phyloP scores from a whole-genome alignment of 2,113 vertebrate genomes.

The Passer montanus region DNA sequence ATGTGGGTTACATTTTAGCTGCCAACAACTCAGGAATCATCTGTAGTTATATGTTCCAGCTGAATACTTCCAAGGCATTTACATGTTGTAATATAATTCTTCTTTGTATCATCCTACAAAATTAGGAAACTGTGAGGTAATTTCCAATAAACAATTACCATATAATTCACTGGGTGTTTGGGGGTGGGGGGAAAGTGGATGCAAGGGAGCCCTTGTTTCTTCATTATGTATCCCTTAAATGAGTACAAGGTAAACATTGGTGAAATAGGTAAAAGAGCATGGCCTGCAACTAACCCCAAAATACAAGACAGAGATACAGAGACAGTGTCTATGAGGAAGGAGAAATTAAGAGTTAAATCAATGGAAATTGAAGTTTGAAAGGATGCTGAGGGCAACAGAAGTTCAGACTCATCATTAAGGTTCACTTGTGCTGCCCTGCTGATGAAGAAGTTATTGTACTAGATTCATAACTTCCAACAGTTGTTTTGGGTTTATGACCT shows the following conservation, averaged over 20 bases:
- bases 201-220: neutral
- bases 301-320: neutral
- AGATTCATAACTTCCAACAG: neutral
- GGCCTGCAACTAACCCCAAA: neutral
- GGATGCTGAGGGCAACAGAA: neutral
- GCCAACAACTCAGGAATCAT: neutral
- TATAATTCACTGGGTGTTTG: neutral
- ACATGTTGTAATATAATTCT: neutral
- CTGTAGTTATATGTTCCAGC: neutral
- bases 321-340: neutral
- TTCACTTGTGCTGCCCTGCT: neutral
- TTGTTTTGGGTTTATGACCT: neutral
- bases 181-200: neutral
- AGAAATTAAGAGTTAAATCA: neutral
- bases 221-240: neutral
- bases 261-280: neutral
- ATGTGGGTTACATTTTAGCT: neutral
- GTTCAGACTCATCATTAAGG: neutral
- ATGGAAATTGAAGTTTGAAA: neutral
- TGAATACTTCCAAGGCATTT: neutral
- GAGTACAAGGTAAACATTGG: neutral
- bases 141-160: neutral
- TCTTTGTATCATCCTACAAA: conserved; percentile 7
- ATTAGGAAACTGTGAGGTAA: neutral
- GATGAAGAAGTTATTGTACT: neutral